Conservation (phyloP, 2,113 vertebrate genomes). For the Symphodus melops region DNA sequence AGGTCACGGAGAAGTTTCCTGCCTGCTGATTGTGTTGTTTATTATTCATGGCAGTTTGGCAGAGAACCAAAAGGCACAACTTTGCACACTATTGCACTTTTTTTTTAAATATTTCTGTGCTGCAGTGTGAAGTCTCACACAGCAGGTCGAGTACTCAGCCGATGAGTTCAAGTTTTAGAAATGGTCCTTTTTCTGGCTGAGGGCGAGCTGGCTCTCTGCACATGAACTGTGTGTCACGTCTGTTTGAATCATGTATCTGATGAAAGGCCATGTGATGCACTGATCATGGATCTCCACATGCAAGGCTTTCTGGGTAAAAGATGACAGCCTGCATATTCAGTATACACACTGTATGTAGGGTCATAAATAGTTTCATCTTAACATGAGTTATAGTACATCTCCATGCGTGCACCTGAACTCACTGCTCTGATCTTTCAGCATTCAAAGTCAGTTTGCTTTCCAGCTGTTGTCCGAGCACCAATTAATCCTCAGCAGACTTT, state of each 20-base stretch:
- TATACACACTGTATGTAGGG: too few relatives aligned
- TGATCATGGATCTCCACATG: background rate
- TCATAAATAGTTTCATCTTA: too few relatives aligned
- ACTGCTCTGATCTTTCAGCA: too few relatives aligned
- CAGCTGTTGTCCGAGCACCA: too few relatives aligned
- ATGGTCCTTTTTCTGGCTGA: background rate
- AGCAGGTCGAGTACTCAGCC: background rate
- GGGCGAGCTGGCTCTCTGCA: background rate
- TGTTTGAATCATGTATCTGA: too few relatives aligned
- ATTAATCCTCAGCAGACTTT: too few relatives aligned
- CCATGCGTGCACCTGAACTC: too few relatives aligned
- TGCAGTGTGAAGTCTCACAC: background rate
- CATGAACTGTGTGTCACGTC: too few relatives aligned
- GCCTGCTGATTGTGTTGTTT: background rate
- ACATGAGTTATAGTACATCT: too few relatives aligned
- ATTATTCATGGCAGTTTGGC: constrained; percentile 27
- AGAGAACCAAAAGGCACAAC: constrained; percentile 1
- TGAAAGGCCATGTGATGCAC: too few relatives aligned
- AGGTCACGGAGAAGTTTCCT: background rate
- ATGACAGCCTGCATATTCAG: background rate
- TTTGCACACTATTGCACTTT: background rate
- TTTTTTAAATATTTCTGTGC: background rate
- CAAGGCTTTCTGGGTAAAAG: background rate
- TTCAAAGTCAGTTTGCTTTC: too few relatives aligned
- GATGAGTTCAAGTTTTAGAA: background rate